phyloP scores from a whole-genome alignment of 2,113 vertebrate genomes.

The Puma concolor region DNA sequence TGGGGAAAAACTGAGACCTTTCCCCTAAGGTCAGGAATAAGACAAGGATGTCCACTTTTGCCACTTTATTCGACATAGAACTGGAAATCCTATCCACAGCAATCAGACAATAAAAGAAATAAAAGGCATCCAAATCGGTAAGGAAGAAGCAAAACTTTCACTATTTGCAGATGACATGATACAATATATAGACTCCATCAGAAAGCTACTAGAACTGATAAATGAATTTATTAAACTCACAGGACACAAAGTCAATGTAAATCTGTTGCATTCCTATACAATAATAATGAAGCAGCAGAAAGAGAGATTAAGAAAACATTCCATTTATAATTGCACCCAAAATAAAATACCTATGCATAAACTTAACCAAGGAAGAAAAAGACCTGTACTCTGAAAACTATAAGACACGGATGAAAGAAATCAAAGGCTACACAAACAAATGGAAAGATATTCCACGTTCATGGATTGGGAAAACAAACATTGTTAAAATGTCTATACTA shows the following conservation, averaged over 20 bases:
- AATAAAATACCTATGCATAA: background rate
- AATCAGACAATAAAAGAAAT: background rate
- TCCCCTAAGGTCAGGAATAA: background rate
- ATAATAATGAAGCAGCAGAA: background rate
- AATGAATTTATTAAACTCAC: background rate
- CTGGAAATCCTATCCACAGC: background rate
- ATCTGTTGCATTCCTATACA: background rate
- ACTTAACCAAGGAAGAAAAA: background rate
- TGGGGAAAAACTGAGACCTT: background rate
- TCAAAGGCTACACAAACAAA: background rate
- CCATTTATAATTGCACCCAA: background rate
- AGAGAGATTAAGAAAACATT: background rate
- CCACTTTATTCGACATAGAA: background rate
- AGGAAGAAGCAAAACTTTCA: background rate
- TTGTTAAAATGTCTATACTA: background rate
- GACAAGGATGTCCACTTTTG: background rate
- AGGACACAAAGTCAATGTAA: background rate
- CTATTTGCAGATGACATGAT: background rate
- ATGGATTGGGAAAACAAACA: background rate
- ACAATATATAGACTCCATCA: background rate
- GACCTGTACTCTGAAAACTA: background rate
- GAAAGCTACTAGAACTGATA: background rate
- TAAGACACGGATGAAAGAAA: background rate
- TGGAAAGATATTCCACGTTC: background rate
- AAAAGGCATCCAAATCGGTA: background rate